Evolutionary conservation across 2,113 vertebrate species (phyloP), one percentile per base, ranked within the genome.

Genomic region (Hiodon tergisus): DNA sequence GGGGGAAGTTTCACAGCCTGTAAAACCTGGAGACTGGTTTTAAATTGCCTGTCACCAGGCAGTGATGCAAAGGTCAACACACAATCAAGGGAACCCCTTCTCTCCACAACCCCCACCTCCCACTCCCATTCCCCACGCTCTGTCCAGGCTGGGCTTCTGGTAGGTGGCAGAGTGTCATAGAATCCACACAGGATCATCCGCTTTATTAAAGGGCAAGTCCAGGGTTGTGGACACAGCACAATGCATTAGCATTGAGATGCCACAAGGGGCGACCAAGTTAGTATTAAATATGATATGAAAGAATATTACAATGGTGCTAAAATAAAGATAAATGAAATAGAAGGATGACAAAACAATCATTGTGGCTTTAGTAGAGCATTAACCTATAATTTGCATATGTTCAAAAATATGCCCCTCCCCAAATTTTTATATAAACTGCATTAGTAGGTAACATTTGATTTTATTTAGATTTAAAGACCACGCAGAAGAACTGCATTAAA

Each of bases 41-140:
- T 88, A 91, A 89, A 90, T 86, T 80, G 89, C 92, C 90, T 92
- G 93, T 93, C 94, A 93, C 87, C 94, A 92, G 91, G 86, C 77
- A 81, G 86, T 89, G 84, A 88, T 84, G 86, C 89, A 89, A 88
- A 84, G 81, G 91, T 93, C 93, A 94, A 91, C 88, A 89, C 89
- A 92, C 93, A 94, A 91, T 93, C 90, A 88, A 85, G 87, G 90
- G 90, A 90, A 83, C 90, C 92, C 91, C 88, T 52, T 3, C 54
- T 4, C 57, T 89, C 89, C 91, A 83, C 91, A 86, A 86, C 59
- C 78, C 77, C 10, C 31, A 6, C 52, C 11, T 1, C 52, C 54
- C 11, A 6, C 6, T 4, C 62, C 10, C 13, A 17, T 65, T 65
- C 9, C 68, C 17, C 5, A 3, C 9, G 69, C 57, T 58, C 69